Percentiles rank a stretch among this genome's conserved stretches.
phyloP scores from a whole-genome alignment of 1,140 invertebrate species.

The Drosophila quadrilineata region DNA sequence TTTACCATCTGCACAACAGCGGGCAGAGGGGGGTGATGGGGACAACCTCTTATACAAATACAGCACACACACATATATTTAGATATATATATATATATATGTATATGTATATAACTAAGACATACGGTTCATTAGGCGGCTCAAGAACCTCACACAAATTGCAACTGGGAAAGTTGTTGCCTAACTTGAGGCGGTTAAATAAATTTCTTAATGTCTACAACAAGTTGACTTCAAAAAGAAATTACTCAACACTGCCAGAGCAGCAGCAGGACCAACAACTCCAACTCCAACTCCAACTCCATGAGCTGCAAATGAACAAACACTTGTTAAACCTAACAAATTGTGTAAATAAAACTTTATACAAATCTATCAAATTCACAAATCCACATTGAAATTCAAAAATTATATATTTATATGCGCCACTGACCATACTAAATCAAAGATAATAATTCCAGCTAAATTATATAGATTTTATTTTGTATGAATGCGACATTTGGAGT shows the following conservation, averaged over 20 bases:
- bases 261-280: too few species aligned
- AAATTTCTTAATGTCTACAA: slow-evolving; percentile 50
- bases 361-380: too few species aligned
- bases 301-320: slow-evolving; percentile 10
- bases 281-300: too few species aligned
- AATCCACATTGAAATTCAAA: too few species aligned
- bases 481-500: not conserved
- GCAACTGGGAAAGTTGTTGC: slow-evolving; percentile 59
- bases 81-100: not conserved
- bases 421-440: too few species aligned
- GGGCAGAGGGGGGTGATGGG: too few species aligned
- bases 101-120: slow-evolving; percentile 10
- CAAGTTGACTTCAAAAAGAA: slow-evolving; percentile 26
- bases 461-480: not conserved
- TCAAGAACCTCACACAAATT: slow-evolving; percentile 44
- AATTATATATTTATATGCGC: too few species aligned
- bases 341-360: too few species aligned
- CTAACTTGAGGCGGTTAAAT: slow-evolving; percentile 58
- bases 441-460: not conserved
- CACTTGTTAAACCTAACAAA: too few species aligned
- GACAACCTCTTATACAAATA: slow-evolving; percentile 18
- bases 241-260: slow-evolving; percentile 9
- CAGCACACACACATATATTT: not conserved
- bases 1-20: slow-evolving; percentile 42
- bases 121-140: slow-evolving; percentile 66